Evolutionary conservation across 2,113 vertebrate genomes (phyloP).

Genomic region (Ginglymostoma cirratum): DNA sequence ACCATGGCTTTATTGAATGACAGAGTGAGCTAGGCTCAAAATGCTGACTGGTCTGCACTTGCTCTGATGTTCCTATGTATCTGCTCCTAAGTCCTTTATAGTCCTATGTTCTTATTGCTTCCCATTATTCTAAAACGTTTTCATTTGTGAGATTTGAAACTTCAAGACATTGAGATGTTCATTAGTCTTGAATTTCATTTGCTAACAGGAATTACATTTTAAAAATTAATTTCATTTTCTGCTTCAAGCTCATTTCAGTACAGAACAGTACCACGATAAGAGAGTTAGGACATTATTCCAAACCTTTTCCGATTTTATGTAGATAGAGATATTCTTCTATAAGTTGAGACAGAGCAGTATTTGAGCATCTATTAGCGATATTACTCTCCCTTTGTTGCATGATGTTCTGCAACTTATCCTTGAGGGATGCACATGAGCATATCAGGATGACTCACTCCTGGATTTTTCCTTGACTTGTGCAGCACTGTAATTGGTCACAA

Average conservation of each 20-base stretch:
- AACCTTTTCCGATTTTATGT: not conserved
- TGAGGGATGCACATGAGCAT: no score
- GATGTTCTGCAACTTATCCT: not conserved
- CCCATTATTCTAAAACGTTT: not conserved
- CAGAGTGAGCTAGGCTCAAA: no score
- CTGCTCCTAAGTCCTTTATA: no score
- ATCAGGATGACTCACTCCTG: not conserved
- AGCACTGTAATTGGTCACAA: not conserved
- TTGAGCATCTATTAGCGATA: not conserved
- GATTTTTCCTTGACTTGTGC: not conserved
- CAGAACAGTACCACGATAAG: not conserved
- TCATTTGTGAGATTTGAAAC: not conserved
- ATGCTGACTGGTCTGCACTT: no score
- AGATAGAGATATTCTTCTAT: not conserved
- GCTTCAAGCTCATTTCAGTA: not conserved
- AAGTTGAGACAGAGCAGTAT: not conserved
- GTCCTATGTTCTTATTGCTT: not conserved
- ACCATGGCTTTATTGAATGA: no score
- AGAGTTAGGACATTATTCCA: not conserved
- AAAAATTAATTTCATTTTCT: not conserved
- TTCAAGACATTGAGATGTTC: not conserved
- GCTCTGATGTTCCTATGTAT: no score
- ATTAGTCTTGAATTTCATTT: not conserved
- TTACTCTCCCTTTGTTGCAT: not conserved
- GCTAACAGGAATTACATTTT: not conserved